phyloP scores from a whole-genome alignment of 2,113 vertebrate species.

The Chionodraco myersi region DNA sequence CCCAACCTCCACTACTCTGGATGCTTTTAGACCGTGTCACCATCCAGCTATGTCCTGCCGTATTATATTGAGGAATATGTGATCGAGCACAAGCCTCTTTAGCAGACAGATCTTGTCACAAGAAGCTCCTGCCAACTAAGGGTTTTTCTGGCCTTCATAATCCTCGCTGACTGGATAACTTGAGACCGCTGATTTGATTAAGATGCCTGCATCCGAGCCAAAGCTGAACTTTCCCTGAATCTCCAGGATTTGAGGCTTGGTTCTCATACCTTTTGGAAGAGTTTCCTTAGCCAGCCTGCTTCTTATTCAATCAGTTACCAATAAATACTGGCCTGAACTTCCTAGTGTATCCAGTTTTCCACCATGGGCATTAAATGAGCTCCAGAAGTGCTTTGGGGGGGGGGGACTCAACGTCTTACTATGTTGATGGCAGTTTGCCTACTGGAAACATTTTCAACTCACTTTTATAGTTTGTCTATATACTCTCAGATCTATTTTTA shows the following conservation, averaged over 20 bases:
- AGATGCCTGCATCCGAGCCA: slow-evolving; percentile 21
- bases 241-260: slow-evolving; percentile 6
- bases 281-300: slow-evolving; percentile 16
- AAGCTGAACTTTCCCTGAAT: slow-evolving; percentile 26
- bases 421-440: slow-evolving; percentile 10
- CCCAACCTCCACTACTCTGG: slow-evolving; percentile 17
- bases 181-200: slow-evolving; percentile 39
- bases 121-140: slow-evolving; percentile 6
- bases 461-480: background rate
- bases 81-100: background rate
- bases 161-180: slow-evolving; percentile 25
- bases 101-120: background rate
- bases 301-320: slow-evolving; percentile 29
- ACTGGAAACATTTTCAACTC: background rate
- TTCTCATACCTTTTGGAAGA: background rate
- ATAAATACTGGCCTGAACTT: slow-evolving; percentile 16
- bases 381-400: slow-evolving; percentile 5
- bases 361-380: slow-evolving; percentile 9
- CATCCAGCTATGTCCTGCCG: slow-evolving; percentile 16
- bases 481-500: background rate
- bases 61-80: background rate
- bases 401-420: slow-evolving; percentile 8
- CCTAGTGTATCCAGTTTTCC: slow-evolving; percentile 15
- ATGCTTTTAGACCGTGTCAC: slow-evolving; percentile 36
- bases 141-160: slow-evolving; percentile 3